Evolutionary conservation across 2,113 vertebrate genomes (phyloP).

Genomic region (Aldabrachelys gigantea): DNA sequence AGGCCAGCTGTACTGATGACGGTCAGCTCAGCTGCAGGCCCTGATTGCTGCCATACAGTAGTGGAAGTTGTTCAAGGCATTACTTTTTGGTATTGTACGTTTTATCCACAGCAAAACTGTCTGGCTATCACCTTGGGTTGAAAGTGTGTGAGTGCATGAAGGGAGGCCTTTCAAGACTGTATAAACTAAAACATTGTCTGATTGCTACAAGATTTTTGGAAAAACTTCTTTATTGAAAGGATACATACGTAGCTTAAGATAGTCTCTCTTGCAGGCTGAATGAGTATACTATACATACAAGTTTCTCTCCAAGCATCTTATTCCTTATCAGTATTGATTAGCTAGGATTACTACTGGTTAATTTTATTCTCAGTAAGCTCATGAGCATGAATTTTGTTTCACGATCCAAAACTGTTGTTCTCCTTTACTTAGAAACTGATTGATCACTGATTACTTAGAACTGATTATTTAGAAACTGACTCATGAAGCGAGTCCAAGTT

Average conservation of each 20-base stretch:
- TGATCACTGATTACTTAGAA: neutral
- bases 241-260: conserved; percentile 1
- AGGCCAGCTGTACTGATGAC: too few relatives aligned
- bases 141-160: conserved; percentile 54
- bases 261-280: neutral
- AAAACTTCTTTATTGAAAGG: conserved; percentile 38
- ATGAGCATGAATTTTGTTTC: neutral
- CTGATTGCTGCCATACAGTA: neutral
- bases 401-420: neutral
- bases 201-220: conserved; percentile 23
- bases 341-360: neutral
- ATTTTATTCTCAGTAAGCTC: neutral
- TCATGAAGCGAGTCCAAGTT: neutral
- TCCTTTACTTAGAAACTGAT: neutral
- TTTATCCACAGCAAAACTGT: conserved; percentile 44
- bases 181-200: conserved; percentile 41
- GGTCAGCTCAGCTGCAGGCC: too few relatives aligned
- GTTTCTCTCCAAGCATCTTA: neutral
- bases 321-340: neutral
- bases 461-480: neutral
- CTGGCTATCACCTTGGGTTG: neutral
- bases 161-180: conserved; percentile 64
- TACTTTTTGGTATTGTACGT: neutral
- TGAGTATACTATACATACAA: neutral
- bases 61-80: neutral